phyloP scores from a whole-genome alignment of 1,140 invertebrate genomes.

The Tribolium castaneum region DNA sequence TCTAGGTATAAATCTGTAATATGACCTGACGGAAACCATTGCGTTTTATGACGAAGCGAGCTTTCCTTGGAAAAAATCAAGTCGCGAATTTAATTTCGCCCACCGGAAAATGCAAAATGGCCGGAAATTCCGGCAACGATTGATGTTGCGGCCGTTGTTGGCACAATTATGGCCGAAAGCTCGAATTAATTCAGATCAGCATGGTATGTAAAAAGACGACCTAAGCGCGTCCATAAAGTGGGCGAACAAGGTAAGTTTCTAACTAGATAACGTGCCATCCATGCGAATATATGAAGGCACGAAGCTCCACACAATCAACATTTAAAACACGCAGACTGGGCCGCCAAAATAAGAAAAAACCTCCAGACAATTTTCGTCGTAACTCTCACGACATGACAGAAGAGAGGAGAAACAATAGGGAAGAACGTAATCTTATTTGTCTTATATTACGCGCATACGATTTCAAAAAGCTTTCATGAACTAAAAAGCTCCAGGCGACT shows the following conservation, averaged over 20 bases:
- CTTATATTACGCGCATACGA: constrained; percentile 21
- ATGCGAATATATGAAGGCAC: constrained; percentile 1
- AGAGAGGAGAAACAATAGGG: not conserved
- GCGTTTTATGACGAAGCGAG: not conserved
- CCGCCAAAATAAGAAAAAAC: not conserved
- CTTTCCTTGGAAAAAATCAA: not conserved
- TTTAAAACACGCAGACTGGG: not conserved
- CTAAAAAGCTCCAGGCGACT: not conserved
- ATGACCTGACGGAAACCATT: not conserved
- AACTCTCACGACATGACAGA: not conserved
- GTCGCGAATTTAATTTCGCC: not conserved
- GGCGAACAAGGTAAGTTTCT: constrained; percentile 21
- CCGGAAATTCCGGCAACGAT: not conserved
- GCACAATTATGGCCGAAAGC: not conserved
- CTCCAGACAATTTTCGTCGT: not conserved
- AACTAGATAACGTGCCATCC: constrained; percentile 31
- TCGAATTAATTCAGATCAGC: constrained; percentile 15
- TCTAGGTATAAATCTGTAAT: not conserved
- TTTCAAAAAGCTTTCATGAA: constrained; percentile 22
- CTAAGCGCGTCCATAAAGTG: constrained; percentile 4
- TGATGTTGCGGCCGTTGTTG: not conserved
- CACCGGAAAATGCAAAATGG: not conserved
- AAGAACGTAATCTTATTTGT: constrained; percentile 23
- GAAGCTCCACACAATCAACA: not conserved
- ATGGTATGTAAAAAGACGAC: constrained; percentile 19